Evolutionary conservation across 2,113 vertebrate genomes (phyloP).

Genomic region (Tenrec ecaudatus): DNA sequence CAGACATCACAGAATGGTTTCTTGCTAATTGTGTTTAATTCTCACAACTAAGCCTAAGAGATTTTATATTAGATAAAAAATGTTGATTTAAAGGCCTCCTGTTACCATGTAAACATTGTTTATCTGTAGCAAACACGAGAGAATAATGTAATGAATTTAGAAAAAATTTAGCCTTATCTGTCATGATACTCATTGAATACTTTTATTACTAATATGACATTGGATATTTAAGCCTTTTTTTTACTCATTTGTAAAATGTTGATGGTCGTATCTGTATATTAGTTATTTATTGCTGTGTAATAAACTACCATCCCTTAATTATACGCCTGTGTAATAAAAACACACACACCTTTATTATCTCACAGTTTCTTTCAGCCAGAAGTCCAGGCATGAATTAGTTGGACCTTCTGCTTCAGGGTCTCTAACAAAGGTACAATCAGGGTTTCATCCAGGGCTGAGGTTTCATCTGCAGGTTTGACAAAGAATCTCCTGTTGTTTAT

Average conservation of each 20-base stretch:
- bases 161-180: constrained; percentile 24
- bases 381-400: constrained; percentile 43
- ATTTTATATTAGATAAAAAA: constrained; percentile 40
- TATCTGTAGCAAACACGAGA: constrained; percentile 51
- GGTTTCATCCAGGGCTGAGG: not conserved
- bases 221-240: constrained; percentile 50
- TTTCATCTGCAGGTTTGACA: not conserved
- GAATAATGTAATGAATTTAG: constrained; percentile 57
- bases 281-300: constrained; percentile 67
- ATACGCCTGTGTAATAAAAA: constrained; percentile 29
- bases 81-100: constrained; percentile 37
- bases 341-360: constrained; percentile 51
- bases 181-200: not conserved
- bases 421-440: not conserved
- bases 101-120: constrained; percentile 4
- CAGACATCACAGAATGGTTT: constrained; percentile 26
- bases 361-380: not conserved
- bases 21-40: constrained; percentile 54
- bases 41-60: constrained; percentile 20
- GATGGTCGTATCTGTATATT: constrained; percentile 18
- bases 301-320: constrained; percentile 52
- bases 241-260: constrained; percentile 57
- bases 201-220: constrained; percentile 27
- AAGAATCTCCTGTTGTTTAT: not conserved
- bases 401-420: constrained; percentile 14